Evolutionary conservation across 2,113 vertebrate species (phyloP), one percentile per base, ranked within the genome.

Genomic region (Arothron firmamentum): DNA sequence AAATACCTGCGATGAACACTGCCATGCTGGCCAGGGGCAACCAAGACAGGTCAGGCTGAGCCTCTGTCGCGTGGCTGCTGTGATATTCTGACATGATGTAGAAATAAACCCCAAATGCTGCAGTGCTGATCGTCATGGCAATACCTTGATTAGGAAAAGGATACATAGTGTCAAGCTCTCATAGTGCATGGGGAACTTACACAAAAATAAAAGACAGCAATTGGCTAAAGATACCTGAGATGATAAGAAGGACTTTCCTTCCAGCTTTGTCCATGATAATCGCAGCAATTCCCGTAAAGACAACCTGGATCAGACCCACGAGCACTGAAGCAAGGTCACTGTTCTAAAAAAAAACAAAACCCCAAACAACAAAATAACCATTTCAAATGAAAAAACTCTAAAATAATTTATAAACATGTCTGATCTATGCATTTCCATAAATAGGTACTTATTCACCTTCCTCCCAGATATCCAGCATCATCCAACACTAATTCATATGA

Each of bases 221-320:
- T 7, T n/a, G 3, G 21, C 0, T 48, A 14, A 52, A 51, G 46
- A 17, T 62, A 88, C 96, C 96, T 83, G 96, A 98, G 58, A 95
- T 11, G 28, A 88, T 52, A 25, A 98, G 92, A 0, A 98, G 92
- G 54, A 94, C 48, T 79, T 93, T 96, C 54, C 96, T 85, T 46
- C 96, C 96, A 0, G 92, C 94, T 81, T 78, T 90, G 85, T 98
- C 96, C 90, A 97, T 94, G 76, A 94, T 61, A 9, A 94, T 52
- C 0, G 94, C 95, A 0, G 95, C 94, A 8, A 91, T 25, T 0
- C 80, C 92, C 0, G 96, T 97, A 63, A 97, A 94, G 50, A 93
- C 23, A 4, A 98, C 94, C 86, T 98, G 96, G 59, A 93, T 88
- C 56, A 89, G 49, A 15, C 90, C 93, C 63, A 97, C 87, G 4